phyloP scores from a whole-genome alignment of 2,888 invertebrate genomes.

The Monoplex corrugatus region DNA sequence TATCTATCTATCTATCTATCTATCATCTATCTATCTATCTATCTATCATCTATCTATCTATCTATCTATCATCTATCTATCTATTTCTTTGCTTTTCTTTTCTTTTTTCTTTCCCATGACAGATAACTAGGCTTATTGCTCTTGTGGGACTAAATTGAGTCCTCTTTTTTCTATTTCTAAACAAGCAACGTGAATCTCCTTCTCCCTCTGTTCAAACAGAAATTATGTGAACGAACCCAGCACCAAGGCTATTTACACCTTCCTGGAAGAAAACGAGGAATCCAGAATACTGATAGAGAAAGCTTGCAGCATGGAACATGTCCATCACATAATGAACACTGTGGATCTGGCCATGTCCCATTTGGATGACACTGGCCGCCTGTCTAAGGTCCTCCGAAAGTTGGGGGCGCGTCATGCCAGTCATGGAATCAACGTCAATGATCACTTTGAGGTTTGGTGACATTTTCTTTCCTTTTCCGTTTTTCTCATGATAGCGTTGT shows the following conservation, averaged over 20 bases:
- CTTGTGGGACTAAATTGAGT: too few relatives aligned
- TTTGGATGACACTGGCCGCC: not conserved
- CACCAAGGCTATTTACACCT: not conserved
- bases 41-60: too few relatives aligned
- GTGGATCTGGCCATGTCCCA: not conserved
- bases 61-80: too few relatives aligned
- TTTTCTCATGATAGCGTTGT: too few relatives aligned
- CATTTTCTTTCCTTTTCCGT: too few relatives aligned
- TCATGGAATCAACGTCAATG: not conserved
- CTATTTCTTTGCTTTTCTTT: too few relatives aligned
- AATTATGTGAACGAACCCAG: not conserved
- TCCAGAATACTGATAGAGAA: not conserved
- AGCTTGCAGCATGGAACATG: not conserved
- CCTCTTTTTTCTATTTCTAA: too few relatives aligned
- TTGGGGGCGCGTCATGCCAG: not conserved
- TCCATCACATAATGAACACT: not conserved
- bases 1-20: too few relatives aligned
- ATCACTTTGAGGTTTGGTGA: not conserved
- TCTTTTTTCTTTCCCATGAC: too few relatives aligned
- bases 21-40: too few relatives aligned
- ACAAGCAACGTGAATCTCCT: too few relatives aligned
- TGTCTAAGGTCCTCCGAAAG: not conserved
- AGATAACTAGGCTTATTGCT: too few relatives aligned
- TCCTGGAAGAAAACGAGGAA: not conserved
- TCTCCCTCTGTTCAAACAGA: not conserved